Percentiles rank a stretch among this genome's conserved stretches.
Evolutionary conservation across 2,113 vertebrate genomes (phyloP).

Genomic region (Blennius ocellaris): DNA sequence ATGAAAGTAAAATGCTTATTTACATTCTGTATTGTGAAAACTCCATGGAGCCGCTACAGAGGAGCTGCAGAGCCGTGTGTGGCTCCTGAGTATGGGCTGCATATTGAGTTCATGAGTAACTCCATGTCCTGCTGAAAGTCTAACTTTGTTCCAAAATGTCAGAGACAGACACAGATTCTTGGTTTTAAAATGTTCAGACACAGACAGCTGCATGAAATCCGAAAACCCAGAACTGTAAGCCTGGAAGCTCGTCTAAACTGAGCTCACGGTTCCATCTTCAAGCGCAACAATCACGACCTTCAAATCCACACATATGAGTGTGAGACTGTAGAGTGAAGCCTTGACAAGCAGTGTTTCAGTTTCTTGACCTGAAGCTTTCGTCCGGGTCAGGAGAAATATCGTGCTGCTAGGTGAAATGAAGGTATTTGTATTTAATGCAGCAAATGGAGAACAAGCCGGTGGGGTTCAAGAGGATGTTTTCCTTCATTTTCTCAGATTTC

Average conservation of each 20-base stretch:
- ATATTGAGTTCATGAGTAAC: no score
- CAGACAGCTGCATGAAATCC: not conserved
- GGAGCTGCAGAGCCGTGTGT: no score
- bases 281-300: not conserved
- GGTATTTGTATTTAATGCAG: slow-evolving; percentile 2
- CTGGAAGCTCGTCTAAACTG: not conserved
- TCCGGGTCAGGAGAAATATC: not conserved
- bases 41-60: no score
- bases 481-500: not conserved
- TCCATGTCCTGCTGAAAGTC: no score
- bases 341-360: not conserved
- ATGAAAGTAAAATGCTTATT: no score
- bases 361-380: no score
- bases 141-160: no score
- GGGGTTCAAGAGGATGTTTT: not conserved
- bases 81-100: no score
- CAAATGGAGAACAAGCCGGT: not conserved
- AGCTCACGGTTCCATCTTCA: not conserved
- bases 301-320: not conserved
- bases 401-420: not conserved
- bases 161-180: no score
- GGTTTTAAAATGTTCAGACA: not conserved
- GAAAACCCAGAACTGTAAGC: not conserved
- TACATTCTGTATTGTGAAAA: no score
- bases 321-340: not conserved